Base-by-base conservation (phyloP, 2,797 vertebrate species). In the Agapornis canus region DNA sequence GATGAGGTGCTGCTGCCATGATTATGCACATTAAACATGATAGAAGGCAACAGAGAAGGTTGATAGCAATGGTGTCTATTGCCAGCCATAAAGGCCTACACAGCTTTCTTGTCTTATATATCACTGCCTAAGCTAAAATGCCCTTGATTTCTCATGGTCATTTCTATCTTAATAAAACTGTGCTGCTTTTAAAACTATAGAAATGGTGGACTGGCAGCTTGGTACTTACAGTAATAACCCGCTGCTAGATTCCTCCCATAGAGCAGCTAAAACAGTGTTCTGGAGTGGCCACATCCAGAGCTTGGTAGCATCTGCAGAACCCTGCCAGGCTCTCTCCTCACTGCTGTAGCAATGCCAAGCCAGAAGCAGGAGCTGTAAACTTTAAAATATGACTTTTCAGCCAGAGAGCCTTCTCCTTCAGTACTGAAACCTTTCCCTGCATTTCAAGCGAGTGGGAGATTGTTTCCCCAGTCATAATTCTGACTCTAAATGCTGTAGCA, bases 401-500 rank as follows among this genome's bases (percentile, higher is more conserved):
- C 65, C 84, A 87, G 86, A 77, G 86, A 71, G 42, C 49, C 45
- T 96, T 96, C 78, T 96, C 92, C 92, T 77, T 95, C 85, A 92
- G 93, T 83, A 90, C 68, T 1, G 51, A 95, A 95, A 94, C 60
- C 92, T 96, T 82, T 89, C 49, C 43, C 77, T 96, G 97, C 96
- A 96, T 97, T 97, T 96, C 94, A 96, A 94, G 64, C 7, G 25
- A 96, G 85, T 72, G 77, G 84, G 88, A 95, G 89, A 78, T 86
- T 90, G 90, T 96, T 95, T 95, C 52, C 57, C 61, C 52, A 93
- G 90, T 92, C 86, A 3, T 91, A 97, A 96, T 90, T 92, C 95
- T 94, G 92, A 82, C 86, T 97, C 68, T 91, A 94, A 98, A 98
- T 98, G 92, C 98, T 98, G 97, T 96, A 96, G 98, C 98, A 98